These are phyloP conservation scores for Amphiprion clarkii DNA, from an alignment of 2,797 vertebrate genomes.

Conservation along the genomic window DNA sequence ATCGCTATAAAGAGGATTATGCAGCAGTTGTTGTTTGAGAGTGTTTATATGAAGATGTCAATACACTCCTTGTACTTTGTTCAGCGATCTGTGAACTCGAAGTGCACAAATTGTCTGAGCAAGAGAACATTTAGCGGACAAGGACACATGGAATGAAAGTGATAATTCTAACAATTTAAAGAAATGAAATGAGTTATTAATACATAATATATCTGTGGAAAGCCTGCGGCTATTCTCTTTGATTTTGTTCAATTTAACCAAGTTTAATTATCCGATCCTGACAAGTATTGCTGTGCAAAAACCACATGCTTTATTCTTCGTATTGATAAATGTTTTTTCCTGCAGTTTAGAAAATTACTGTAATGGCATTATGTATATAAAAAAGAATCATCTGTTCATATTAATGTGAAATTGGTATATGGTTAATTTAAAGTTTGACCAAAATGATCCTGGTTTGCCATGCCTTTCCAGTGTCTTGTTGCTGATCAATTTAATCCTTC, in stretches of 20 bases:
- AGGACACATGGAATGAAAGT: slow-evolving; percentile 18
- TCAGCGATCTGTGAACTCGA: background rate
- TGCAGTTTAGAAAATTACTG: background rate
- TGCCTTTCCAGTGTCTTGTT: background rate
- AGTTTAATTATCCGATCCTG: slow-evolving; percentile 35
- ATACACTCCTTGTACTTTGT: background rate
- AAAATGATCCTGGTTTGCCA: background rate
- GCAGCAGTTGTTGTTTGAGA: slow-evolving; percentile 18
- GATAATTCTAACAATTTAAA: slow-evolving; percentile 29
- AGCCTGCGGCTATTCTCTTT: slow-evolving; percentile 25
- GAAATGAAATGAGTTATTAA: slow-evolving; percentile 15
- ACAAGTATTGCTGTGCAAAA: slow-evolving; percentile 3
- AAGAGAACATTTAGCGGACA: background rate
- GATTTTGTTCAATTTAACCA: slow-evolving; percentile 21
- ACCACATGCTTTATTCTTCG: slow-evolving; percentile 7
- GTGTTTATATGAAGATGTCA: slow-evolving; percentile 5
- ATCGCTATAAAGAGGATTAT: background rate
- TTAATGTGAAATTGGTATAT: background rate
- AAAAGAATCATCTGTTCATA: background rate
- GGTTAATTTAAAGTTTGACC: background rate
- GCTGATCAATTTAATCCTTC: background rate
- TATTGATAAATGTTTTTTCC: background rate
- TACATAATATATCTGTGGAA: slow-evolving; percentile 22
- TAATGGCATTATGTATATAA: background rate
- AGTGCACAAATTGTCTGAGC: background rate